Evolutionary conservation across 2,113 vertebrate genomes (phyloP).

Genomic region (Microcebus lehilahytsara): DNA sequence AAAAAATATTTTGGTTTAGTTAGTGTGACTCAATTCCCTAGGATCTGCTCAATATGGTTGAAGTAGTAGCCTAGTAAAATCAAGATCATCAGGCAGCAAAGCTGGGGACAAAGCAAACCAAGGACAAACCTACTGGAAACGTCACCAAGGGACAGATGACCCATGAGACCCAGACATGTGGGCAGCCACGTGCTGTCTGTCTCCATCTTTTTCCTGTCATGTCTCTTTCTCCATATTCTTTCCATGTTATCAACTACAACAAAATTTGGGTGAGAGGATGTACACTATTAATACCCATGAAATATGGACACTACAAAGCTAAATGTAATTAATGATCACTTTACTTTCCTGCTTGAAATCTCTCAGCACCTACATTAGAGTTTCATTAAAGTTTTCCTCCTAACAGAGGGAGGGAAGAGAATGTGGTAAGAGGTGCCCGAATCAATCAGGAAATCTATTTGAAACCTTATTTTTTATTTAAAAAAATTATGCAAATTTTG

Average conservation of each 20-base stretch:
- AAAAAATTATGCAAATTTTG: background rate
- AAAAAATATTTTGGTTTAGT: background rate
- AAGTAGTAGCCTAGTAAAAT: background rate
- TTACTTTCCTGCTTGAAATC: background rate
- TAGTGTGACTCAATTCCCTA: background rate
- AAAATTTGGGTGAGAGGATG: background rate
- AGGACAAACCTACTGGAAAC: background rate
- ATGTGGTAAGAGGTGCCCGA: background rate
- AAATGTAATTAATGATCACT: background rate
- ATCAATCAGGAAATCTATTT: background rate
- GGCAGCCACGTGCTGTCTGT: background rate
- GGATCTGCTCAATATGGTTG: background rate
- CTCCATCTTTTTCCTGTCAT: background rate
- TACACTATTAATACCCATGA: background rate
- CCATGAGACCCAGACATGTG: background rate
- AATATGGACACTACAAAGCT: background rate
- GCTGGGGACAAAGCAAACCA: background rate
- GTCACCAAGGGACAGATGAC: background rate
- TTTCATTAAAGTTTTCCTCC: background rate
- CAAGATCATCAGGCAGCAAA: background rate
- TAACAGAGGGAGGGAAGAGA: background rate
- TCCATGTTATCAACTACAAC: background rate
- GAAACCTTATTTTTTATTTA: conserved; percentile 1
- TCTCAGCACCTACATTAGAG: background rate
- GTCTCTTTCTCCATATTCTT: background rate